Evolutionary conservation across 2,113 vertebrate genomes (phyloP).

Genomic region (Spea bombifrons): DNA sequence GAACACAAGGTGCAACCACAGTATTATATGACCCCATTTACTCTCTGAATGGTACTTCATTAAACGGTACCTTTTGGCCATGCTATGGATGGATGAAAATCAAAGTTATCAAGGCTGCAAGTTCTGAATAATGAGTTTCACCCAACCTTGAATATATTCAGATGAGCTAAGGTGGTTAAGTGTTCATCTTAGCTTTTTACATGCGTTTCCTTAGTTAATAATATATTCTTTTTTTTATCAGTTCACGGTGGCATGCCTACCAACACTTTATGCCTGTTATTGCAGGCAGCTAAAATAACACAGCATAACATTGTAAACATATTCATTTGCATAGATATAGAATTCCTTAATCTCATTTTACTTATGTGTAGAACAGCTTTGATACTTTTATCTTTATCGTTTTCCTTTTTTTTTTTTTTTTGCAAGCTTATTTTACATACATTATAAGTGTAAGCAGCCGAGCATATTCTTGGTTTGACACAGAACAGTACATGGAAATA

Average conservation of each 20-base stretch:
- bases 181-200: conserved; percentile 81
- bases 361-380: conserved; percentile 48
- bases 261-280: conserved; percentile 87
- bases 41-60: conserved; percentile 94
- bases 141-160: conserved; percentile 91
- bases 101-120: conserved; percentile 93
- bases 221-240: conserved; percentile 87
- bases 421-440: conserved; percentile 12
- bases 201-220: conserved; percentile 80
- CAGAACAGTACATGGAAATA: conserved; percentile 18
- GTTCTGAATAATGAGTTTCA: conserved; percentile 93
- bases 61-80: conserved; percentile 98
- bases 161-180: conserved; percentile 86
- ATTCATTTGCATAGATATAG: conserved; percentile 61
- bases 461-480: conserved; percentile 15
- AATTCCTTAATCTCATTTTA: conserved; percentile 61
- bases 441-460: neutral
- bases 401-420: conserved; percentile 51
- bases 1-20: conserved; percentile 82
- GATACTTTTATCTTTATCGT: conserved; percentile 53
- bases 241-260: conserved; percentile 78
- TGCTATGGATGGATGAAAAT: conserved; percentile 93
- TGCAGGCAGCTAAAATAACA: conserved; percentile 67
- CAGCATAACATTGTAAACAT: conserved; percentile 72
- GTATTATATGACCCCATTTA: conserved; percentile 93